Conservation (phyloP, 1,140 invertebrate species). For the Pristionchus pacificus region DNA sequence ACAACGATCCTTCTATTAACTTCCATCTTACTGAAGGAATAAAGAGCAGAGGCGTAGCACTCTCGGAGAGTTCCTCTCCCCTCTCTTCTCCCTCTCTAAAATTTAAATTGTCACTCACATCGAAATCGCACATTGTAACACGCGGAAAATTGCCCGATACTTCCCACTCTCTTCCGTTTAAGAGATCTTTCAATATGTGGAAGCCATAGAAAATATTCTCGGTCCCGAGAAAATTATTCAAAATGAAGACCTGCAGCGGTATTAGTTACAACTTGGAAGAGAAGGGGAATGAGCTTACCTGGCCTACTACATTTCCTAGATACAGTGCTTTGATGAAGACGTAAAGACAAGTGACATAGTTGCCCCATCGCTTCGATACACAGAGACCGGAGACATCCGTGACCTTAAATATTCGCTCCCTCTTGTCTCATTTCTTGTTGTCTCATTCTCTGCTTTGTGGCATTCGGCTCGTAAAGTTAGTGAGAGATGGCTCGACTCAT, state of each 20-base stretch:
- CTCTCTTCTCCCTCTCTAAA: no score
- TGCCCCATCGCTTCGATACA: slow-evolving; percentile 61
- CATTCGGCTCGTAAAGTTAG: no score
- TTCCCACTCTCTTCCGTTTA: slow-evolving; percentile 60
- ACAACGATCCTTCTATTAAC: not conserved
- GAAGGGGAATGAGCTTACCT: slow-evolving; percentile 29
- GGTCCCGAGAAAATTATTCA: slow-evolving; percentile 62
- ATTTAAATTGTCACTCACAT: slow-evolving; percentile 59
- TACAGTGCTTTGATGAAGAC: slow-evolving; percentile 62
- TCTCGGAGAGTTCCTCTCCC: slow-evolving; percentile 5
- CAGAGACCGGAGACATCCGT: slow-evolving; percentile 56
- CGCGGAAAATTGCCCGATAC: slow-evolving; percentile 60
- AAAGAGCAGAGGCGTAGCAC: not conserved
- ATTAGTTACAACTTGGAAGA: not conserved
- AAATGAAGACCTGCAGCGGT: slow-evolving; percentile 58
- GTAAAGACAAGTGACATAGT: slow-evolving; percentile 62
- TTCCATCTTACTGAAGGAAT: not conserved
- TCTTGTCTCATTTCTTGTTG: no score
- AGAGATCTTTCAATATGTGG: slow-evolving; percentile 61
- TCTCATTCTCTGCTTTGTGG: no score
- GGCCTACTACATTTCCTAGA: slow-evolving; percentile 62
- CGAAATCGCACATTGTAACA: slow-evolving; percentile 64
- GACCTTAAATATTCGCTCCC: slow-evolving; percentile 47
- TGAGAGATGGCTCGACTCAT: no score
- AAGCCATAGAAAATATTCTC: slow-evolving; percentile 62